Conservation (phyloP, 1,140 invertebrate genomes). For the Drosophila kohkoa region DNA sequence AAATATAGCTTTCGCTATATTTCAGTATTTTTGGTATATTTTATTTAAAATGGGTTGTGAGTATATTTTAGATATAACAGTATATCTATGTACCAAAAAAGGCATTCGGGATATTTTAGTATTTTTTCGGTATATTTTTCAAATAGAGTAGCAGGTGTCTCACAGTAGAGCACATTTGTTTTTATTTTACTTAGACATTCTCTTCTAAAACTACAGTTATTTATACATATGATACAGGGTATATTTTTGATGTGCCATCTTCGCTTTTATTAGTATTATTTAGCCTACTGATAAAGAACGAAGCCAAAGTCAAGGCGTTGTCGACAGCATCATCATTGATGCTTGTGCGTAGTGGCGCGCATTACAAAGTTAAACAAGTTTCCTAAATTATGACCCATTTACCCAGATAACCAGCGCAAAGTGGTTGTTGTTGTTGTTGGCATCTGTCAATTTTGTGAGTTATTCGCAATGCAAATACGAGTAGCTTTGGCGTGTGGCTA, state of each 20-base stretch:
- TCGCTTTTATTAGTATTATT: background rate
- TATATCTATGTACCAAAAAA: too few relatives aligned
- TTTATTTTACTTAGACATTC: too few relatives aligned
- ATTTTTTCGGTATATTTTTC: too few relatives aligned
- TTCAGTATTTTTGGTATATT: too few relatives aligned
- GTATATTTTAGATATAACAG: too few relatives aligned
- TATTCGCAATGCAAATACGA: conserved; percentile 42
- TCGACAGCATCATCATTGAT: conserved; percentile 50
- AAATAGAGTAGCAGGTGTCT: too few relatives aligned
- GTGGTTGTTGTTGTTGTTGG: conserved; percentile 3
- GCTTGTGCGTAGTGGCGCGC: conserved; percentile 28
- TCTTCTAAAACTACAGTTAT: too few relatives aligned
- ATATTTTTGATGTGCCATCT: background rate
- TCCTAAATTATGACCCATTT: conserved; percentile 81
- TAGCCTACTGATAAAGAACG: conserved; percentile 74
- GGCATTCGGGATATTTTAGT: too few relatives aligned
- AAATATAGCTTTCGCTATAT: too few relatives aligned
- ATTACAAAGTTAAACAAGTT: conserved; percentile 67
- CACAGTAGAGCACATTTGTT: too few relatives aligned
- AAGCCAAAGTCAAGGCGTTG: conserved; percentile 22
- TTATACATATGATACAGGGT: background rate
- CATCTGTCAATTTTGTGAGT: conserved; percentile 23
- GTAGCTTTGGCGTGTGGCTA: background rate
- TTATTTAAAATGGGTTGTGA: too few relatives aligned
- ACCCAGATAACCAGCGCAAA: conserved; percentile 66